These are phyloP conservation scores for Sinohyriopsis cumingii DNA, from an alignment of 2,888 invertebrate species.

Conservation along the genomic window DNA sequence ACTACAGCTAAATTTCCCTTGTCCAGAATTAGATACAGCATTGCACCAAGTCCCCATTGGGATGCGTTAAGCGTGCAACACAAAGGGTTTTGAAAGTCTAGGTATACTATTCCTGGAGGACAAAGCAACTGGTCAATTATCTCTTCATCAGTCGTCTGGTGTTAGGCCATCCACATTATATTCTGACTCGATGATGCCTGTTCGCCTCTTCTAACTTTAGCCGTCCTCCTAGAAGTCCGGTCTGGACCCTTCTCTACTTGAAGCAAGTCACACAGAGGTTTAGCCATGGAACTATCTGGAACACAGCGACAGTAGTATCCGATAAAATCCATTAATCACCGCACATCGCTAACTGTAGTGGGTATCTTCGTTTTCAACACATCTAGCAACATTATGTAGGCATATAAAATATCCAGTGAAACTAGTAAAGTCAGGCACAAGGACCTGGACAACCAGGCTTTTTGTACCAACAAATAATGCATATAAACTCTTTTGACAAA, in stretches of 20 bases:
- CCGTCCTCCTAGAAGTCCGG: neutral
- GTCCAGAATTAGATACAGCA: conserved; percentile 30
- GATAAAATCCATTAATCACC: conserved; percentile 5
- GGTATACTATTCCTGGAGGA: neutral
- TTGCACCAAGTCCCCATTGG: conserved; percentile 57
- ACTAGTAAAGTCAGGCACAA: no score
- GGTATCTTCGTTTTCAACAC: neutral
- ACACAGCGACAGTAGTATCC: neutral
- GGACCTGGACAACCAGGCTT: no score
- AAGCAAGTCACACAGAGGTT: neutral
- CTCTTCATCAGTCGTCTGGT: neutral
- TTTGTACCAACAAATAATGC: no score
- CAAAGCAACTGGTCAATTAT: neutral
- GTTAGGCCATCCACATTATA: neutral
- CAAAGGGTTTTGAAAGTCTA: conserved; percentile 1
- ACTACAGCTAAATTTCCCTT: conserved; percentile 27
- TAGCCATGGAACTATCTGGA: neutral
- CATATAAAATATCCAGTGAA: no score
- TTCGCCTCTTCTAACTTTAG: neutral
- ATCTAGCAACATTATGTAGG: neutral
- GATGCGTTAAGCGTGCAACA: neutral
- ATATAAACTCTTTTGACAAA: no score
- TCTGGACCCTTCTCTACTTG: neutral
- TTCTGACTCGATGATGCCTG: neutral
- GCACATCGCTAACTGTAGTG: neutral